phyloP scores from a whole-genome alignment of 2,797 vertebrate species.

The Pangasius krempfi region DNA sequence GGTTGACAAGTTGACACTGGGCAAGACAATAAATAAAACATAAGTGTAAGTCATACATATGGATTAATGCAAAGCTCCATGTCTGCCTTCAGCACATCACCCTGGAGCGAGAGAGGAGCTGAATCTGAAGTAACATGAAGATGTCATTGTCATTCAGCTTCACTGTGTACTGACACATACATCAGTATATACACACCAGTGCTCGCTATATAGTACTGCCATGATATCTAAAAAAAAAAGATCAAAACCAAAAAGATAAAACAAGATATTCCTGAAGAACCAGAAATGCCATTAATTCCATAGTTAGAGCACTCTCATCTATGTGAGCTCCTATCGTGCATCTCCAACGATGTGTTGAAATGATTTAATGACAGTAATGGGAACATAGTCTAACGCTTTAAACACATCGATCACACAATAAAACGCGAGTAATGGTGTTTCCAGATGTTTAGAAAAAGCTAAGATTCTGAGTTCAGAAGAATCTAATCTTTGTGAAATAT shows the following conservation, averaged over 20 bases:
- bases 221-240: neutral
- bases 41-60: constrained; percentile 43
- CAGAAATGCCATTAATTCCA: neutral
- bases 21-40: constrained; percentile 45
- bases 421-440: constrained; percentile 9
- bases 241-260: neutral
- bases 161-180: constrained; percentile 9
- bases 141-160: constrained; percentile 35
- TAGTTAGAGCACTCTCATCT: neutral
- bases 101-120: constrained; percentile 11
- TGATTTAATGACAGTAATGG: constrained; percentile 6
- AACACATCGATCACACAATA: neutral
- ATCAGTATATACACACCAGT: neutral
- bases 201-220: neutral
- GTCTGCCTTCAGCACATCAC: neutral
- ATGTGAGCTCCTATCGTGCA: neutral
- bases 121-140: constrained; percentile 24
- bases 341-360: neutral
- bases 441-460: neutral
- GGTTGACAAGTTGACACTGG: neutral
- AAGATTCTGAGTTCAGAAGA: neutral
- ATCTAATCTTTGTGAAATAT: constrained; percentile 1
- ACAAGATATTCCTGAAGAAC: neutral
- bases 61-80: constrained; percentile 38
- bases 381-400: neutral